Base-by-base conservation (phyloP, 2,113 vertebrate species). In the Lates calcarifer region DNA sequence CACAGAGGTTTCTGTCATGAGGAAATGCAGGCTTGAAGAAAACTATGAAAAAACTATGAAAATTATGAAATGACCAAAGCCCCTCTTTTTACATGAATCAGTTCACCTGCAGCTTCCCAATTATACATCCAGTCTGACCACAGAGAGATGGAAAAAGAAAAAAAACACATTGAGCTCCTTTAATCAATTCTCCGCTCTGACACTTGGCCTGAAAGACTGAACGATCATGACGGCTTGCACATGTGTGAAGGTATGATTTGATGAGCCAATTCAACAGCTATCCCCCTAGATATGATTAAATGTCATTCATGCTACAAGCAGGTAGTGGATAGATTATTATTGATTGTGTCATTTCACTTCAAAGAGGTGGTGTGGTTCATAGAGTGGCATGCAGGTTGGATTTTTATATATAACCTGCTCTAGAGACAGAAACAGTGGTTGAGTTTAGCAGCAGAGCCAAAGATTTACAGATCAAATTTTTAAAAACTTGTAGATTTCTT, bases 121-220 rank as follows among this genome's bases (percentile, higher is more conserved):
- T 63, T 24, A 63, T 20, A 7, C 43, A 20, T 53, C 60, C 29
- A 65, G 56, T 71, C 51, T 11, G 81, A 86, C 66, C 68, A 62
- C 62, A 28, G 72, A 68, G 74, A 2, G 33, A 65, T 66, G 58
- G 66, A 64, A 56, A 79, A 73, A 26, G 74, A 84, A 82, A 70
- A 39, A 43, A 17, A 43, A 24, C 62, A 45, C 60, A 63, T 5
- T 15, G 37, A 53, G 68, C 63, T 75, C 49, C 77, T 74, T 57
- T 70, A 94, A 93, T 92, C 82, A 79, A 89, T 91, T 87, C 77
- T 82, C 67, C 58, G 2, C 60, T 69, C 71, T 82, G 86, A 89
- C 83, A 72, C 75, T 75, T 49, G 37, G 37, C 65, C 86, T 85
- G 81, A 78, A 77, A 72, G 67, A 69, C 56, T 53, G 62, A 80